Percentiles rank a stretch among this genome's conserved stretches.
phyloP scores from a whole-genome alignment of 2,888 invertebrate genomes.

The Amphipoea lucens region DNA sequence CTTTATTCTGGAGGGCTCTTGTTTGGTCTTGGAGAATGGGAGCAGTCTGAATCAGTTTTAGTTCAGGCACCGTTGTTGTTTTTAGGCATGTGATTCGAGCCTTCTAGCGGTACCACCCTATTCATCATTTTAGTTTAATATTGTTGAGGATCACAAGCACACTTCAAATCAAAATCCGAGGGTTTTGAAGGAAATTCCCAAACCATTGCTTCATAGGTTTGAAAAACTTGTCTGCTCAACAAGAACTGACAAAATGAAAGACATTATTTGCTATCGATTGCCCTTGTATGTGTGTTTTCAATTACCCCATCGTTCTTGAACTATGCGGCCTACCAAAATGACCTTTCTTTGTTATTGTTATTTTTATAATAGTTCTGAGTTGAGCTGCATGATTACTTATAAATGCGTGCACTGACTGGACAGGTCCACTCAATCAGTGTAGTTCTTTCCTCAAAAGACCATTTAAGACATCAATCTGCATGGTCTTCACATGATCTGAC shows the following conservation, averaged over 20 bases:
- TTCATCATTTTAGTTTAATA: not conserved
- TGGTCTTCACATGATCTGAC: too few relatives aligned
- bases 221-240: not conserved
- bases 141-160: too few relatives aligned
- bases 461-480: too few relatives aligned
- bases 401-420: too few relatives aligned
- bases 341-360: too few relatives aligned
- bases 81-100: not conserved
- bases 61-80: slow-evolving; percentile 1
- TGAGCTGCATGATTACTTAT: too few relatives aligned
- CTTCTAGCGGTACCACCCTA: not conserved
- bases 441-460: too few relatives aligned
- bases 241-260: not conserved
- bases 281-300: too few relatives aligned
- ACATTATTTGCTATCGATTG: not conserved
- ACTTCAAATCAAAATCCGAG: not conserved
- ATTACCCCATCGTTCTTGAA: too few relatives aligned
- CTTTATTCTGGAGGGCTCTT: slow-evolving; percentile 5
- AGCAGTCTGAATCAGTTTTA: slow-evolving; percentile 17
- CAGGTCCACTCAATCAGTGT: too few relatives aligned
- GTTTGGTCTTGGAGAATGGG: not conserved
- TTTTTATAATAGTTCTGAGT: too few relatives aligned
- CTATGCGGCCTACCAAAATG: too few relatives aligned
- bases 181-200: not conserved
- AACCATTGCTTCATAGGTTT: not conserved